Evolutionary conservation across 1,140 invertebrate genomes (phyloP), one percentile per base, ranked within the genome.

Genomic region (Grapholita molesta): DNA sequence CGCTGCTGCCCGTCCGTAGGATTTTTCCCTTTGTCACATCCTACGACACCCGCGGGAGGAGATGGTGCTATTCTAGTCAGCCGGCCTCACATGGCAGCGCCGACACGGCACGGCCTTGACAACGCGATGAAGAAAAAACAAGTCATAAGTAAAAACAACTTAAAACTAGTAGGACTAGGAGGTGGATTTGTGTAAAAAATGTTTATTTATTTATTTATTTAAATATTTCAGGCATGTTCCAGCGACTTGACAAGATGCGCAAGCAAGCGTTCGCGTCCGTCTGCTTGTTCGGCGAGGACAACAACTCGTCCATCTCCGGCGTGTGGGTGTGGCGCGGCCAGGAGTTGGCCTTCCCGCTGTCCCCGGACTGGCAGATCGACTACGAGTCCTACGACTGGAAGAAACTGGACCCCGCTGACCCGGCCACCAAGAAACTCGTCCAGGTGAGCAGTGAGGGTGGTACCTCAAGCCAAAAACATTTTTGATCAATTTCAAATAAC

Each of bases 281-380:
- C 71, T 96, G 97, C 88, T 92, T 99, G 21, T 99, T 99, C 92
- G 99, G 99, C 52, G 94, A 95, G 75, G 97, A 99, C 88, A 96
- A 98, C 84, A 94, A 99, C 89, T 99, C 96, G 83, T 95, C 95
- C 72, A 99, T 99, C 84, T 98, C 97, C 67, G 99, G 98, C 69
- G 93, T 99, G 78, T 99, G 98, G 98, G 94, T 99, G 66, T 99
- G 99, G 98, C 95, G 96, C 86, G 98, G 99, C 67, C 97, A 98
- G 57, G 95, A 99, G 23, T 94, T 99, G 57, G 98, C 96, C 75
- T 99, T 99, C 92, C 88, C 94, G 70, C 92, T 99, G 35, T 95
- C 94, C 76, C 95, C 96, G 64, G 98, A 99, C 91, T 99, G 98
- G 97, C 96, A 86, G 92, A 94, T 99, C 35, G 99, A 99, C 93